Base-by-base conservation (phyloP, 2,797 vertebrate species). In the Poecile montanus region DNA sequence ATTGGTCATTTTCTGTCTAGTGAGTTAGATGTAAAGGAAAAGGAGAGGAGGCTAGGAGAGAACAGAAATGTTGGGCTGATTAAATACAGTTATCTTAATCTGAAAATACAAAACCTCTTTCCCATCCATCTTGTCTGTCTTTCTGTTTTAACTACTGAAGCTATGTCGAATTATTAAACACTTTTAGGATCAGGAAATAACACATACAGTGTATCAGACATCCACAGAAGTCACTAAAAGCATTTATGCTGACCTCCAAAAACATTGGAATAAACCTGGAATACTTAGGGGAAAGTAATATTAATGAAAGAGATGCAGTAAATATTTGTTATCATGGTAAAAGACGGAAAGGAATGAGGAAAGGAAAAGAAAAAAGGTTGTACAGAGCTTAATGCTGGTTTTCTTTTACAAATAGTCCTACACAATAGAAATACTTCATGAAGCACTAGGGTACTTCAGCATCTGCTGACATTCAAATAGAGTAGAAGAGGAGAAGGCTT, bases 391-490 rank as follows among this genome's bases (percentile, higher is more conserved):
- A 66, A 32, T 60, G 51, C 6, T 62, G 17, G 16, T 95, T 95
- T 88, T 80, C 89, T 82, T 79, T 92, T 82, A 85, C 87, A 89
- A 93, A 94, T 74, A 45, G 2, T 53, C n/a, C 34, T 45, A 74
- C 36, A 51, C 62, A 83, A 76, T 34, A 78, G 47, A 91, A 83
- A 68, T 85, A 57, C 50, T 94, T 94, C 51, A 66, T 67, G 53
- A 84, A 93, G 40, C 44, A 93, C 40, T 68, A 34, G 29, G 32
- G 42, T 54, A 71, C 50, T 88, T 94, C 60, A 92, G 54, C 71
- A 71, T 95, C 74, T 90, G 40, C 71, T 90, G 88, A 73, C 29
- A 87, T 93, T 89, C 82, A 71, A 89, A 93, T n/a, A 54, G 32
- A 86, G 54, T 30, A 81, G 68, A 73, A 72, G 42, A 88, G 44